Base-by-base conservation (phyloP, 2,888 invertebrate species). In the Rosalia funebris region DNA sequence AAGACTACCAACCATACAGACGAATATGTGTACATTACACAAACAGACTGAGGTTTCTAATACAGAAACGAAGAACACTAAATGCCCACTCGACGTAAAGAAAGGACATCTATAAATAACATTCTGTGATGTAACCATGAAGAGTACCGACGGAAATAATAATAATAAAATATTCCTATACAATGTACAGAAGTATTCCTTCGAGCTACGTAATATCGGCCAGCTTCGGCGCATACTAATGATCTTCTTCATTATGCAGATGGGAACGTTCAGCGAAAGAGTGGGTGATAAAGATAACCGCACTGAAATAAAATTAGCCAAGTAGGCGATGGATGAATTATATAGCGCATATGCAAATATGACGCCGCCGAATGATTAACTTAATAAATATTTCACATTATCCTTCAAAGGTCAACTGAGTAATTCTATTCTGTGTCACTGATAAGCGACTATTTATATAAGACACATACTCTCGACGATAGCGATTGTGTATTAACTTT, bases 271-370 rank as follows among this genome's bases (percentile, higher is more conserved):
- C 44, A 2, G 20, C 2, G 20, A 44, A 41, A 5, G 14, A 15
- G 10, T 20, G 1, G 20, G 44, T 20, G 44, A 44, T 20, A 44
- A n/a, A n/a, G 1, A 44, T 44, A 10, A n/a, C 4, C 11, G 34
- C 34, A 20, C 20, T 20, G 44, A 9, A 17, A 44, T 11, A 12
- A 44, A 20, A 20, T n/a, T 20, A 11, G 16, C 17, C 11, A 11
- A 20, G 44, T 44, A 44, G 44, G 44, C 44, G 44, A 44, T 20
- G 11, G 19, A 20, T 12, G 17, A 41, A n/a, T n/a, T n/a, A n/a
- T 16, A 10, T 16, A 16, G 25, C 25, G 25, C 9, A 34, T 34
- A 34, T 34, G 10, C 34, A 34, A 34, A 7, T 3, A 25, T 25
- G 25, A 7, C 7, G 7, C 25, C 34, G 11, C 10, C 34, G 34